phyloP scores from a whole-genome alignment of 2,888 invertebrate genomes.

The Chymomyza fuscimana region DNA sequence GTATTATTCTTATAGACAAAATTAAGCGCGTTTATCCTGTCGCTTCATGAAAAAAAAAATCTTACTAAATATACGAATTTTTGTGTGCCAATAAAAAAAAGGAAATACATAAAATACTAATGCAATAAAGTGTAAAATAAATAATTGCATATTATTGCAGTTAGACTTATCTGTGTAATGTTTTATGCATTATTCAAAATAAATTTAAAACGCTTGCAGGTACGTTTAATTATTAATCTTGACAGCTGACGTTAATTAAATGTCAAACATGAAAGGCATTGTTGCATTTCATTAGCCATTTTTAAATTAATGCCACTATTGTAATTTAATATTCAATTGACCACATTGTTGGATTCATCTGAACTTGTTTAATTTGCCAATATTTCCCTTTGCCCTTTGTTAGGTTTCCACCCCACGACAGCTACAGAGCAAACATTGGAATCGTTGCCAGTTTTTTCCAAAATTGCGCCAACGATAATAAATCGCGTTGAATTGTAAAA shows the following conservation, averaged over 20 bases:
- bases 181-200: constrained; percentile 21
- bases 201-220: constrained; percentile 46
- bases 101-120: constrained; percentile 47
- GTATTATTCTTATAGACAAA: constrained; percentile 30
- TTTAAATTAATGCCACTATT: background rate
- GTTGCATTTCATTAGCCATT: background rate
- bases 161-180: constrained; percentile 49
- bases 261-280: constrained; percentile 14
- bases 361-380: background rate
- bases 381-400: background rate
- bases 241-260: constrained; percentile 23
- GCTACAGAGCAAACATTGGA: constrained; percentile 18
- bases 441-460: constrained; percentile 15
- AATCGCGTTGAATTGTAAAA: background rate
- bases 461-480: background rate
- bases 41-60: constrained; percentile 38
- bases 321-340: background rate
- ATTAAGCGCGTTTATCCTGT: constrained; percentile 37
- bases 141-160: constrained; percentile 41
- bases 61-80: constrained; percentile 21
- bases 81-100: constrained; percentile 16
- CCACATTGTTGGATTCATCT: background rate
- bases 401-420: constrained; percentile 4
- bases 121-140: constrained; percentile 48
- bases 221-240: constrained; percentile 27